phyloP scores from a whole-genome alignment of 1,140 invertebrate species.

The Theocolax elegans region DNA sequence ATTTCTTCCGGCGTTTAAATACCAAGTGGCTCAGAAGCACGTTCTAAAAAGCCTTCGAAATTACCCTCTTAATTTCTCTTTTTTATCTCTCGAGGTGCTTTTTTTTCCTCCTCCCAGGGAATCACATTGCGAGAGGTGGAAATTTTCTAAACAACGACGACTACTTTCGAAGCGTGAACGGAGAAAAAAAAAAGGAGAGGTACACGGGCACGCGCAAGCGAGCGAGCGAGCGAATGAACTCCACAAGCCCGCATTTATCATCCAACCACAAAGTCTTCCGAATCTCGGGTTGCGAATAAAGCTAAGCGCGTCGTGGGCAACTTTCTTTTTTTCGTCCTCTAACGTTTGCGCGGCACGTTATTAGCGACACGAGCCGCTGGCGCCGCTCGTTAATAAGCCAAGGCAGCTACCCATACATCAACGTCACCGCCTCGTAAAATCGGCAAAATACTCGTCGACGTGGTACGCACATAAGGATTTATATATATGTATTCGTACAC shows the following conservation, averaged over 20 bases:
- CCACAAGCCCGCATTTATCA: constrained; percentile 17
- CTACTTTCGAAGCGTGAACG: not conserved
- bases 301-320: not conserved
- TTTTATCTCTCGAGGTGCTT: too few relatives aligned
- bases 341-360: not conserved
- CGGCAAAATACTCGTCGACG: constrained; percentile 7
- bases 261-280: not conserved
- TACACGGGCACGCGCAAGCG: too few relatives aligned
- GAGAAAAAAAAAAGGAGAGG: too few relatives aligned
- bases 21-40: too few relatives aligned
- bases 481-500: not conserved
- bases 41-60: too few relatives aligned
- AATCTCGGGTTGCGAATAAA: constrained; percentile 8
- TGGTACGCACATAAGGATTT: not conserved
- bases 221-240: constrained; percentile 5
- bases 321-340: not conserved
- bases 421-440: constrained; percentile 27
- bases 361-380: not conserved
- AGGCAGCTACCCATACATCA: constrained; percentile 22
- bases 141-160: not conserved
- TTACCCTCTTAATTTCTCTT: too few relatives aligned
- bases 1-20: too few relatives aligned
- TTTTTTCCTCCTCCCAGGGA: too few relatives aligned
- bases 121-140: too few relatives aligned
- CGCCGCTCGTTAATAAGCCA: constrained; percentile 14